Evolutionary conservation across 2,797 vertebrate genomes (phyloP).

Genomic region (Neosilurus hyrtlii): DNA sequence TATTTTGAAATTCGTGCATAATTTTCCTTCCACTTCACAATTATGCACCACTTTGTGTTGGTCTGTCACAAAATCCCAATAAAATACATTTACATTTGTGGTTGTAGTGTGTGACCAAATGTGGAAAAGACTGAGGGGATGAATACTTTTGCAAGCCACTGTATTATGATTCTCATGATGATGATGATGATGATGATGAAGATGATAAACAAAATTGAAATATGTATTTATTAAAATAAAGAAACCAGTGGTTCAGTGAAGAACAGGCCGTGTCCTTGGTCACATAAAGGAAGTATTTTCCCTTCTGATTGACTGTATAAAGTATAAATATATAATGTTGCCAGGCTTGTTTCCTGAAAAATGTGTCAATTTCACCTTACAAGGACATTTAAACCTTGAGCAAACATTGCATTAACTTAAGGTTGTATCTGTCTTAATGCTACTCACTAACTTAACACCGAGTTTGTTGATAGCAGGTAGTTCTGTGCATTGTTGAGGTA

Average conservation of each 20-base stretch:
- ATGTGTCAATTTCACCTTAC: neutral
- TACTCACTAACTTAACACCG: neutral
- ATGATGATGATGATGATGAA: too few relatives aligned
- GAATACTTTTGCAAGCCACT: too few relatives aligned
- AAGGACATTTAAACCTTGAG: neutral
- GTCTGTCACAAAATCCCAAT: too few relatives aligned
- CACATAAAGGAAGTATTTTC: neutral
- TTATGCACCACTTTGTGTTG: too few relatives aligned
- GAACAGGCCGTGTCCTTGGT: neutral
- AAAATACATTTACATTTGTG: too few relatives aligned
- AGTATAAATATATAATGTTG: slow-evolving; percentile 11
- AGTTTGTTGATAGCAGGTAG: neutral
- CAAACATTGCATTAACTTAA: neutral
- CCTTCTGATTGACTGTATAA: neutral
- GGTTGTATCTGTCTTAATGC: neutral
- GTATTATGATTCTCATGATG: too few relatives aligned
- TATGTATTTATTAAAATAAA: neutral
- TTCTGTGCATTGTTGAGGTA: neutral
- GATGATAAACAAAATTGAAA: too few relatives aligned
- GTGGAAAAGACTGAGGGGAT: too few relatives aligned
- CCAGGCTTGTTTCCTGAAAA: neutral
- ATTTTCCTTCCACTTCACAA: too few relatives aligned
- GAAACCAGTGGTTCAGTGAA: neutral
- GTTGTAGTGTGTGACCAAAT: too few relatives aligned
- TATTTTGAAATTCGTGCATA: too few relatives aligned